Percentiles rank a stretch among this genome's conserved stretches.
Evolutionary conservation across 2,113 vertebrate genomes (phyloP).

Genomic region (Neomonachus schauinslandi): DNA sequence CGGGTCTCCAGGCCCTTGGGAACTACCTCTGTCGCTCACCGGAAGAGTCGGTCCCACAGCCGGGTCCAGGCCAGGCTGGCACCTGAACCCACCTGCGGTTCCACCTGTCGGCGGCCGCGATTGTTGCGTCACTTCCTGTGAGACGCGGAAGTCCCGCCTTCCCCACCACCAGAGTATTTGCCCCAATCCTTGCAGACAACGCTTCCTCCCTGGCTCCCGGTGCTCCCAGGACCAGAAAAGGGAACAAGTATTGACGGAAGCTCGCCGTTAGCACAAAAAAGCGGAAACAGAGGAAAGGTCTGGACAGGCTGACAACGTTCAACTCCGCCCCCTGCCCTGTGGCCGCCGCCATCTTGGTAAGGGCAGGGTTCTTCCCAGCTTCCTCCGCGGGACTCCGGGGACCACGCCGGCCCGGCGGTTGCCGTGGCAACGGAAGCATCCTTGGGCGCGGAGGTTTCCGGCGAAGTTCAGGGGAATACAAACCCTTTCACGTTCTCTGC

Average conservation of each 20-base stretch:
- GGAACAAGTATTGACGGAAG: not conserved
- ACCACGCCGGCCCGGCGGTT: conserved; percentile 24
- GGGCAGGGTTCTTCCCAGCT: conserved; percentile 55
- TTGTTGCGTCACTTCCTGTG: conserved; percentile 74
- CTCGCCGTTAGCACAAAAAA: not conserved
- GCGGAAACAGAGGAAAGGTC: not conserved
- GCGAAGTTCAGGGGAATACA: not conserved
- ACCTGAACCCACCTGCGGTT: conserved; percentile 79
- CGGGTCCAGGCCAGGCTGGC: conserved; percentile 54
- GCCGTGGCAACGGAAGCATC: conserved; percentile 67
- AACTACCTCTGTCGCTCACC: conserved; percentile 54
- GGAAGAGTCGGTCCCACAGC: conserved; percentile 38
- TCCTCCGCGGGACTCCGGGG: conserved; percentile 28
- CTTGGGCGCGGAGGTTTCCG: not conserved
- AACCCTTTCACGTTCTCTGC: not conserved
- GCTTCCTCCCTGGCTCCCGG: not conserved
- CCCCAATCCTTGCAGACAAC: not conserved
- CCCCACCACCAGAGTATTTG: not conserved
- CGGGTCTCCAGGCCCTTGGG: conserved; percentile 41
- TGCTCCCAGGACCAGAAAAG: not conserved
- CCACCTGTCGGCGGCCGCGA: conserved; percentile 74
- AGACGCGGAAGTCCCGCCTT: conserved; percentile 67
- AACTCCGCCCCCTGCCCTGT: conserved; percentile 23
- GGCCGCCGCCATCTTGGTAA: conserved; percentile 63
- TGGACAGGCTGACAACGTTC: not conserved